Conservation (phyloP, 2,113 vertebrate genomes). For the Athene cunicularia region DNA sequence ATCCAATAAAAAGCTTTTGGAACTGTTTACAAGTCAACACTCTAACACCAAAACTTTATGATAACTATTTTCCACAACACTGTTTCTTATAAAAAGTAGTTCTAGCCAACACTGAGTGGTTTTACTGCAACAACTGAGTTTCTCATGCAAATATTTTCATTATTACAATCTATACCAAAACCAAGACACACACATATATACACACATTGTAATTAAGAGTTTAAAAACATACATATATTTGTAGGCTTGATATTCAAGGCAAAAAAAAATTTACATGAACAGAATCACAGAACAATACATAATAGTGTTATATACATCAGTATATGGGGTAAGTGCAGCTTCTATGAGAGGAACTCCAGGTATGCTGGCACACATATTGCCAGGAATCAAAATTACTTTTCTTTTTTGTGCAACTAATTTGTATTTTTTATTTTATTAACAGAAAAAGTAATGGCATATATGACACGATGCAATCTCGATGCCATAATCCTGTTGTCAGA, state of each 20-base stretch:
- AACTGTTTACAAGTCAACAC: neutral
- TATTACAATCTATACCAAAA: neutral
- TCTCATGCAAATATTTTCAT: neutral
- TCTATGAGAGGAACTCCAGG: neutral
- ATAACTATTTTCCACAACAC: neutral
- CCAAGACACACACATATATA: neutral
- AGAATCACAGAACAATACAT: neutral
- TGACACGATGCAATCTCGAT: accelerated
- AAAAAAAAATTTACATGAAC: neutral
- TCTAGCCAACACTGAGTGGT: neutral
- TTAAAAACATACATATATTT: neutral
- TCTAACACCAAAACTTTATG: neutral
- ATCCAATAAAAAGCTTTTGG: neutral
- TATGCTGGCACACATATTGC: neutral
- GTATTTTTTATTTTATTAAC: neutral
- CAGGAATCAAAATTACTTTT: neutral
- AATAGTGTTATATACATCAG: neutral
- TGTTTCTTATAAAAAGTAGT: neutral
- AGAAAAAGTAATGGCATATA: neutral
- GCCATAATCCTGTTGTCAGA: neutral
- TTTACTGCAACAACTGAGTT: neutral
- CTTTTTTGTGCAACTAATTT: neutral
- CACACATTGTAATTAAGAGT: neutral
- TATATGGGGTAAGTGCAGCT: neutral
- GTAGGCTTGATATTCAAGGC: neutral